Evolutionary conservation across 64 coral and sea anemone genomes (phyloP), one percentile per base, ranked within the genome.

Genomic region (Anthopleura sola): DNA sequence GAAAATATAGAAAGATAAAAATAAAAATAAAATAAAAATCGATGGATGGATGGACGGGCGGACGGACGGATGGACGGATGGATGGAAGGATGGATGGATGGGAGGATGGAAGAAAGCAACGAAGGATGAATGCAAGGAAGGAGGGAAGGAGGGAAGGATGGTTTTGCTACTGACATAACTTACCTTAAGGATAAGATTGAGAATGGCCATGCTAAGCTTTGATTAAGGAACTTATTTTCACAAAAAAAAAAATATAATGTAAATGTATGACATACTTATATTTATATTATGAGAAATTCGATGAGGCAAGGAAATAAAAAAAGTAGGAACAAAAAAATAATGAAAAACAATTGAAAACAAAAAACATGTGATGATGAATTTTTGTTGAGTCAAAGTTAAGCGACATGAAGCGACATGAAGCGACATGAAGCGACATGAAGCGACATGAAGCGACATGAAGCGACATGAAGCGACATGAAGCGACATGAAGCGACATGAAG

Each of bases 151-250:
- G 15, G 54, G 15, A 20, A 3, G 24, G n/a, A n/a, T 62, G 58
- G n/a, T 62, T 10, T 62, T n/a, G 16, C 6, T n/a, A 62, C 7
- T 62, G 58, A n/a, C 8, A 62, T 62, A 62, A 2, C 21, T 6
- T 83, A 83, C 82, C 82, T 83, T 83, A 11, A 83, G 82, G 19
- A 83, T 83, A 21, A 83, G 49, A 60, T 60, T 83, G 17, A 83
- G 32, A 60, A 83, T 83, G 9, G 82, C 82, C 82, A 83, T 83
- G 7, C 82, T 83, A 6, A 47, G 36, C 36, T 44, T 71, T 20
- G 24, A n/a, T 79, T 23, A 79, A 79, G 38, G 76, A 79, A 47
- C 20, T 44, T 24, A 16, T 79, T 79, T 38, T 39, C 10, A 2
- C 7, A 39, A 37, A 20, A 5, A 5, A 6, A 78, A 78, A 39